Conservation (phyloP, 2,888 invertebrate species). For the Lithophane ornitopus region DNA sequence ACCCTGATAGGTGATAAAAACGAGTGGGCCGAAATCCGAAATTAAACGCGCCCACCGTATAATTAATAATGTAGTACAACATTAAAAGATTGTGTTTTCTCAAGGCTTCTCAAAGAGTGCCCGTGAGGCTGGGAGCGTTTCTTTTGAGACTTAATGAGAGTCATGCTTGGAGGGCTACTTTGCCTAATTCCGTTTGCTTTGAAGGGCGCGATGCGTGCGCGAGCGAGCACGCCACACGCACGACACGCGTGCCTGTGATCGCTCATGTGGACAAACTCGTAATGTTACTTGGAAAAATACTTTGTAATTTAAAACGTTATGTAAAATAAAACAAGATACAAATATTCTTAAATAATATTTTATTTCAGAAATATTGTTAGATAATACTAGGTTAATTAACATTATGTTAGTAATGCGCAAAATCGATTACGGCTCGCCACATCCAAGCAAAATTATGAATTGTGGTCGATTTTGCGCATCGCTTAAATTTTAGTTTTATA, state of each 20-base stretch:
- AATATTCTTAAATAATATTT: slow-evolving; percentile 50
- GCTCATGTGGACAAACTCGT: slow-evolving; percentile 38
- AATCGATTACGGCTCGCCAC: slow-evolving; percentile 53
- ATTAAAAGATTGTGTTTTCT: slow-evolving; percentile 65
- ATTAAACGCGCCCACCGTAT: slow-evolving; percentile 55
- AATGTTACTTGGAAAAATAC: slow-evolving; percentile 23
- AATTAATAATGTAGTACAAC: slow-evolving; percentile 67
- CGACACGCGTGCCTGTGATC: slow-evolving; percentile 41
- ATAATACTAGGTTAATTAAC: slow-evolving; percentile 59
- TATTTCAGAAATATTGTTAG: slow-evolving; percentile 62
- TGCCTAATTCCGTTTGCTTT: slow-evolving; percentile 70
- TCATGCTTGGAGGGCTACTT: slow-evolving; percentile 61
- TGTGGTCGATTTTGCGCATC: slow-evolving; percentile 64
- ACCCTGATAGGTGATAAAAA: slow-evolving; percentile 47
- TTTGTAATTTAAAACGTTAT: slow-evolving; percentile 13
- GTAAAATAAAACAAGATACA: slow-evolving; percentile 47
- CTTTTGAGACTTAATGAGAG: slow-evolving; percentile 66
- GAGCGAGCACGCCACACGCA: slow-evolving; percentile 38
- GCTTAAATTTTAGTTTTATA: slow-evolving; percentile 55
- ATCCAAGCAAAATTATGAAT: slow-evolving; percentile 55
- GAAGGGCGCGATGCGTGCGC: slow-evolving; percentile 37
- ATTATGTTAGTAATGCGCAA: slow-evolving; percentile 61
- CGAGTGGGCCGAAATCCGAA: slow-evolving; percentile 45
- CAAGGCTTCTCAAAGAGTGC: slow-evolving; percentile 58
- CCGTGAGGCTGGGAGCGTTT: slow-evolving; percentile 39